Conservation (phyloP, 1,140 invertebrate species). For the Drosophila equinoxialis region DNA sequence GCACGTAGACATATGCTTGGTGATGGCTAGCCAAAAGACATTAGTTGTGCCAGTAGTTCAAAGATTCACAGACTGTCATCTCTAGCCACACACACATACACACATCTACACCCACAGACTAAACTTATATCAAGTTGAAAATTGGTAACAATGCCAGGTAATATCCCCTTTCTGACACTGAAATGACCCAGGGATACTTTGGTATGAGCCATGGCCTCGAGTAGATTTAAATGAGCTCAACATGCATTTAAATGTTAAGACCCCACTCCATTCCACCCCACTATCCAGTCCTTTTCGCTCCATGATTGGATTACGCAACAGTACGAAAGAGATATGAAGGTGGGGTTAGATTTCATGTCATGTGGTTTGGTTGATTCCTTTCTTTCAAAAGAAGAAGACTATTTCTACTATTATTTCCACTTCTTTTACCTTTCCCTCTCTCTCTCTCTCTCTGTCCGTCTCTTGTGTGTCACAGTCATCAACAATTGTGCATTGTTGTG, state of each 20-base stretch:
- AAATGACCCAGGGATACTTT: conserved; percentile 8
- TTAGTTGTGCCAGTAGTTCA: neutral
- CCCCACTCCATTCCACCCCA: neutral
- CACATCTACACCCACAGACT: neutral
- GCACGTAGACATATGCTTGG: conserved; percentile 12
- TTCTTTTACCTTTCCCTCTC: neutral
- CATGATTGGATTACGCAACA: conserved; percentile 13
- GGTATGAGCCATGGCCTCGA: conserved; percentile 20
- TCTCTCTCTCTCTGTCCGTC: too few species aligned
- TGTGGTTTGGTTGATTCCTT: conserved; percentile 1
- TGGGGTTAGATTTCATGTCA: neutral
- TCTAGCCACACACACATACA: conserved; percentile 4
- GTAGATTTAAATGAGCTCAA: conserved; percentile 32
- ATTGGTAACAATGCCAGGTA: conserved; percentile 18
- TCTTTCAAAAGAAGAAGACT: neutral
- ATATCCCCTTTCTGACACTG: conserved; percentile 20
- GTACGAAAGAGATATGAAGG: neutral
- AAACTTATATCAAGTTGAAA: conserved; percentile 18
- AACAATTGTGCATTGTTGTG: conserved; percentile 35
- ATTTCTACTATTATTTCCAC: conserved; percentile 3
- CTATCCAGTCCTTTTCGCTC: neutral
- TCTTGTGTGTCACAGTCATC: conserved; percentile 6
- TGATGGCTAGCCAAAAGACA: neutral
- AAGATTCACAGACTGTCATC: neutral
- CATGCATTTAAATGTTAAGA: conserved; percentile 18